These are phyloP conservation scores for Dolichopus griseipennis DNA, from an alignment of 2,888 invertebrate species.

Conservation along the genomic window DNA sequence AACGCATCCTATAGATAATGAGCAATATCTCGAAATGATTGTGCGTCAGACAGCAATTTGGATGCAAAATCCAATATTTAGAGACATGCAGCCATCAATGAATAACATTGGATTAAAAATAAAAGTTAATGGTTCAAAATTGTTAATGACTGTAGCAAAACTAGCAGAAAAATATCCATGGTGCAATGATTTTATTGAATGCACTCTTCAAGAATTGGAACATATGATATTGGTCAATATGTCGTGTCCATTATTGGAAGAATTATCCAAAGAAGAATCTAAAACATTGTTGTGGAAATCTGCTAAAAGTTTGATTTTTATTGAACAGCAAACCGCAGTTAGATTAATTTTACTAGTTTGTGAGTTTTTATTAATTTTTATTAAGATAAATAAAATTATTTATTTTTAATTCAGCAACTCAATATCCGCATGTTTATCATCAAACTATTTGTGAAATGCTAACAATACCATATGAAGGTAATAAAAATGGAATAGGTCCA, in stretches of 20 bases:
- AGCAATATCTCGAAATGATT: constrained; percentile 32
- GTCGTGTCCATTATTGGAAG: constrained; percentile 47
- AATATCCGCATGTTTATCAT: constrained; percentile 40
- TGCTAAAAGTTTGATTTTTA: constrained; percentile 45
- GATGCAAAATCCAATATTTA: constrained; percentile 38
- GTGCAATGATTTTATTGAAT: constrained; percentile 48
- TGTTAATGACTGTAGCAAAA: constrained; percentile 35
- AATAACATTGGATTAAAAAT: constrained; percentile 38
- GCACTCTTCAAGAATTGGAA: constrained; percentile 54
- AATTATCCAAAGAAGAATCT: constrained; percentile 51
- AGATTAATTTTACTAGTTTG: constrained; percentile 50
- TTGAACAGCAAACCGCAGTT: constrained; percentile 53
- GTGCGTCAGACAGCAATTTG: constrained; percentile 36
- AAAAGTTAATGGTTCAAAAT: constrained; percentile 36
- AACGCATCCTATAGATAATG: constrained; percentile 29
- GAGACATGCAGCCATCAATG: constrained; percentile 40
- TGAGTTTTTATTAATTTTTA: constrained; percentile 30
- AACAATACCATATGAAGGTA: constrained; percentile 31
- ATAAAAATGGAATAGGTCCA: constrained; percentile 36
- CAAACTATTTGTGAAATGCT: constrained; percentile 41
- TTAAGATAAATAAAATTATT: not conserved
- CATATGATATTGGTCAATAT: constrained; percentile 45
- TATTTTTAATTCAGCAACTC: constrained; percentile 30
- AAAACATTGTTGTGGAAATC: constrained; percentile 47
- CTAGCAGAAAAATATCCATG: constrained; percentile 37